Conservation (phyloP, 2,797 vertebrate genomes). For the Enteromius afrohamiltoni region DNA sequence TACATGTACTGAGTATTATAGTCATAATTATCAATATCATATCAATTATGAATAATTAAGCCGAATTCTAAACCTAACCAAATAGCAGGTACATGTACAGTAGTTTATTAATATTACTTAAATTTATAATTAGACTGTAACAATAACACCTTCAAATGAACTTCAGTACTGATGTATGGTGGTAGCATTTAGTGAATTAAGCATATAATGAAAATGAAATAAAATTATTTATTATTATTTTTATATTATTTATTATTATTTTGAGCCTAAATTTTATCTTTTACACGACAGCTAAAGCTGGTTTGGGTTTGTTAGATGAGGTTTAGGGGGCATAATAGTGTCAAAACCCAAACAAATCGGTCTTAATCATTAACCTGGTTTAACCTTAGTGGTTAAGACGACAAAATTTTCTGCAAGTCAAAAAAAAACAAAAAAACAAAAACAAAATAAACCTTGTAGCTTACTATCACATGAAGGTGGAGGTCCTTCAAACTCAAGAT, state of each 20-base stretch:
- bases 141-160: too few species aligned
- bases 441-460: slow-evolving; percentile 47
- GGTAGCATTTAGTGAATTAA: background rate
- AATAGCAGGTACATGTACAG: too few species aligned
- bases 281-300: background rate
- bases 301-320: slow-evolving; percentile 2
- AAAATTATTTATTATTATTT: background rate
- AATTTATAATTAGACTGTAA: too few species aligned
- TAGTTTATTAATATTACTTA: too few species aligned
- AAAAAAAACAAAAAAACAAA: background rate
- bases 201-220: background rate
- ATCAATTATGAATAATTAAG: too few species aligned
- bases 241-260: too few species aligned
- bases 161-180: background rate
- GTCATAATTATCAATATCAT: too few species aligned
- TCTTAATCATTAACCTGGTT: background rate
- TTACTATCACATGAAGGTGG: slow-evolving; percentile 96
- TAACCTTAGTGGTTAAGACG: background rate
- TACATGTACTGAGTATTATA: too few species aligned
- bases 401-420: background rate
- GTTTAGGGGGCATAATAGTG: background rate
- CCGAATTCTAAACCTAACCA: too few species aligned
- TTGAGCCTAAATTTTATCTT: background rate
- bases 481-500: slow-evolving; percentile 93
- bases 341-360: background rate